Base-by-base conservation (phyloP, 2,113 vertebrate genomes). In the Artemisiospiza belli region DNA sequence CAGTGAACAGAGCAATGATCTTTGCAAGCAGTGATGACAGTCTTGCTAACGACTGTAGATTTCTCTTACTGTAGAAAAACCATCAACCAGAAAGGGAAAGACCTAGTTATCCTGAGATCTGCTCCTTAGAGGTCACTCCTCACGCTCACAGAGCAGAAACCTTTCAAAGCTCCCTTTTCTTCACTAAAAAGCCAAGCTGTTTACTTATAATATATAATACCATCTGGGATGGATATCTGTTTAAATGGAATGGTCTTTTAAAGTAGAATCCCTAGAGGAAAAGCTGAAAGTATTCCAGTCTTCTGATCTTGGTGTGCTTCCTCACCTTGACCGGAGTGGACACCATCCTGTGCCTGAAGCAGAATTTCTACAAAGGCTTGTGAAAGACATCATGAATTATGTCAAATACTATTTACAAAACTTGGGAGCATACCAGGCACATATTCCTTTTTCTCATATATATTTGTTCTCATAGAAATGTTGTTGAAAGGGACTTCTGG, bases 1-100 rank as follows among this genome's bases (percentile, higher is more conserved):
- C 83, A 58, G 61, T 3, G 14, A 94, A 57, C 55, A 86, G 87
- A 87, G 59, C 84, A 91, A 76, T 70, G 89, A 80, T 91, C 83
- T 89, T 83, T 68, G 39, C 49, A 77, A 85, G 49, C 35, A 81
- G 62, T 74, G 84, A 59, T 54, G 84, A 58, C 22, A 84, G 61
- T 84, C 57, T 87, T 94, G 55, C 51, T 95, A 91, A 61, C 1
- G 1, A 43, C 52, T 90, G n/a, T 30, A 83, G 61, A 83, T 94
- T 80, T 68, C 43, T 41, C 49, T 83, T 22, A 39, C 35, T 46
- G 24, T 63, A 77, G 35, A 22, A 62, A 68, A 63, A 16, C 47
- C 74, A 78, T 92, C 39, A 90, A 27, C 73, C 28, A 75, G 47
- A 95, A 57, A 78, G 37, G 20, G 43, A 94, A 95, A 64, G 15